Base-by-base conservation (phyloP, 2,888 invertebrate species). In the Steinernema carpocapsae region DNA sequence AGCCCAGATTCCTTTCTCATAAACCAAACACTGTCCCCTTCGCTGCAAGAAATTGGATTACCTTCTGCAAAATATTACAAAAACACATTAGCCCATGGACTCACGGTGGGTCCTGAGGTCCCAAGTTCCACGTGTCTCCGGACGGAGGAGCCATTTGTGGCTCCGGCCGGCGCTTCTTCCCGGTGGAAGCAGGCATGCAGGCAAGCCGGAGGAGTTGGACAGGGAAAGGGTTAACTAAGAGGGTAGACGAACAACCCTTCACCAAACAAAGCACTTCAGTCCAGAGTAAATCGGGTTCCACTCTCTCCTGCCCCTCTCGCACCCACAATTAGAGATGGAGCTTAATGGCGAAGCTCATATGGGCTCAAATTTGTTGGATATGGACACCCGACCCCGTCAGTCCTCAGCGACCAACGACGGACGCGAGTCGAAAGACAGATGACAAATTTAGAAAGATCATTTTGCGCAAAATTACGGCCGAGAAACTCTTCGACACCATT, bases 231-330 rank as follows among this genome's bases (percentile, higher is more conserved):
- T 29, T 64, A 64, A 32, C 64, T 29, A 64, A 64, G 64, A 64
- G 32, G 64, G 26, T 56, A 24, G 56, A 56, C 64, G 64, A 26
- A 29, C 37, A 64, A 64, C 64, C 14, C 64, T 29, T 10, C 64
- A 29, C 32, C 29, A 64, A 64, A 64, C 64, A 64, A 64, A 64
- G 64, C 64, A 64, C 64, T 64, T 32, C 64, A 64, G 64, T n/a
- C 14, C 32, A 29, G 37, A 37, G 32, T 64, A 64, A 64, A 64
- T 64, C 64, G 64, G 64, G 64, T 64, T 64, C 29, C 64, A 64
- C 64, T 1, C 26, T 26, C 29, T 64, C 32, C n/a, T 48, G 48
- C 48, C 37, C 10, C 37, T 37, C 37, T 48, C 48, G 48, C 48
- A 64, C 56, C 17, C 64, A 64, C 64, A 64, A 64, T 64, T 64